Evolutionary conservation across 1,140 invertebrate species (phyloP).

Genomic region (Pollicipes pollicipes): DNA sequence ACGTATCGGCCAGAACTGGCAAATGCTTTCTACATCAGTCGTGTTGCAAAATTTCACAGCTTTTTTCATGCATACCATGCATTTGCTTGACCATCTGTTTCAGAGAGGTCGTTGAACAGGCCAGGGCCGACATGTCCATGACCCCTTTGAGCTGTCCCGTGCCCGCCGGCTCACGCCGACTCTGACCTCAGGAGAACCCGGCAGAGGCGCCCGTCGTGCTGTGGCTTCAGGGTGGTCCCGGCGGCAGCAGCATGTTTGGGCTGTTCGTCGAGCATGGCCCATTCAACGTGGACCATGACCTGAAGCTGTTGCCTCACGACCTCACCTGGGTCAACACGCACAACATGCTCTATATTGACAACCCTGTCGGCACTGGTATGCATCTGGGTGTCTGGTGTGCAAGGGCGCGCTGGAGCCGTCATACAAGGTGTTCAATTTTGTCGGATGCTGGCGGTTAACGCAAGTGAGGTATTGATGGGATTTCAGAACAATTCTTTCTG

Average conservation of each 20-base stretch:
- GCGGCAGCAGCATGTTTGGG: slow-evolving; percentile 56
- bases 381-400: too few relatives aligned
- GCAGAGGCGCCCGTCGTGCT: slow-evolving; percentile 48
- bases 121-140: too few relatives aligned
- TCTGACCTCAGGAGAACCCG: slow-evolving; percentile 20
- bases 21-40: too few relatives aligned
- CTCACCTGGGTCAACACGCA: slow-evolving; percentile 54
- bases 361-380: slow-evolving; percentile 53
- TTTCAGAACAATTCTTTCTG: too few relatives aligned
- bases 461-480: too few relatives aligned
- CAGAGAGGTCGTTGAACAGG: not conserved
- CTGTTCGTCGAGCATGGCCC: slow-evolving; percentile 69
- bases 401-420: too few relatives aligned
- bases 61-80: slow-evolving; percentile 5
- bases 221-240: slow-evolving; percentile 73
- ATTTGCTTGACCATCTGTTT: not conserved
- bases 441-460: too few relatives aligned
- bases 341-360: slow-evolving; percentile 67
- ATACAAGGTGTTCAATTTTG: too few relatives aligned
- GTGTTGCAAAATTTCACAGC: not conserved
- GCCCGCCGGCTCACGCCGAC: not conserved
- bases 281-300: slow-evolving; percentile 39
- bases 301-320: slow-evolving; percentile 37
- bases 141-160: too few relatives aligned
- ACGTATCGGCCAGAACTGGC: too few relatives aligned